Evolutionary conservation across 2,113 vertebrate species (phyloP), one percentile per base, ranked within the genome.

Genomic region (Xiphorhynchus elegans): DNA sequence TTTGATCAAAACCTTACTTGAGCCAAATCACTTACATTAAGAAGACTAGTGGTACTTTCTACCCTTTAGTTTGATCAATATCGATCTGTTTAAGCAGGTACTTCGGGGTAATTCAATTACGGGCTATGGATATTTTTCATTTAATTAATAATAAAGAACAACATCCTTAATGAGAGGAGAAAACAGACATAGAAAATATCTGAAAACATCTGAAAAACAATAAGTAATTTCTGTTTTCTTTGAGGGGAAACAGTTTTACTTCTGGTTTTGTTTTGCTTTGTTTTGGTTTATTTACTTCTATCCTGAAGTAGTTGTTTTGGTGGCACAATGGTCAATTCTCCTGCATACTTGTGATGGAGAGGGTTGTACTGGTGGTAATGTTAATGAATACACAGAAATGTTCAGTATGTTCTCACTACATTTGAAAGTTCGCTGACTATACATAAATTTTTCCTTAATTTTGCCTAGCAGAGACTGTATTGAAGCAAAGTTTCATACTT

Each of bases 1-100:
- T 93, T 96, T 96, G 91, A 97, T 97, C 88, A 97, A 97, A 95
- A 84, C 7, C 44, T 94, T 97, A 95, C 95, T 95, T 87, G 73
- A 97, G 96, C 96, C 92, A 97, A 97, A 93, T 94, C 93, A 96
- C 90, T 97, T 95, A 90, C 95, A 95, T 95, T 97, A 96, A 91
- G 89, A 92, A 56, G 66, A 90, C 82, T 91, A 88, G 84, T 5
- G 11, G 63, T 93, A 94, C 89, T 87, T 95, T 94, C 84, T 96
- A 91, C 84, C 50, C 49, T 93, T 96, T 82, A 87, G 62, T 94
- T 97, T 97, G 94, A 97, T 96, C 96, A 95, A 92, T 97, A 96
- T 96, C 2, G 63, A 97, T 95, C 90, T 72, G 89, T 96, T 94
- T 93, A 97, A 96, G 87, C 78, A 87, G 58, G 47, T 95, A 92